These are phyloP conservation scores for Propithecus deckenii DNA, from an alignment of 2,797 vertebrate species.

Conservation along the genomic window DNA sequence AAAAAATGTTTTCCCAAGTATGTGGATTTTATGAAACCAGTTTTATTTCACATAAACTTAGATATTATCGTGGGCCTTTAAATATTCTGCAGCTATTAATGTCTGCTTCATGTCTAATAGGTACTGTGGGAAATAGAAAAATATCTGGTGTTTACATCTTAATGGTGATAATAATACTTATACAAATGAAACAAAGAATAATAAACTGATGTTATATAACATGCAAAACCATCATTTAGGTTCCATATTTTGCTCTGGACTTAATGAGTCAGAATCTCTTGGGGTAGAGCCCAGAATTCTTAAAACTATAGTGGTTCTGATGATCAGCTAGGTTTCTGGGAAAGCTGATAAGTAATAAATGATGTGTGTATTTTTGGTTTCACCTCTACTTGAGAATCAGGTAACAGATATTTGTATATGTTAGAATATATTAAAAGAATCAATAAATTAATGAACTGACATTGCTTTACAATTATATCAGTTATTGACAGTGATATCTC, in stretches of 20 bases:
- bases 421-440: constrained; percentile 5
- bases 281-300: not conserved
- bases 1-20: not conserved
- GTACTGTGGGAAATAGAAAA: not conserved
- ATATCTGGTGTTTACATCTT: not conserved
- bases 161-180: not conserved
- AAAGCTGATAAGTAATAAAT: not conserved
- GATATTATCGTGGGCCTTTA: not conserved
- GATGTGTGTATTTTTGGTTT: not conserved
- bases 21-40: not conserved
- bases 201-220: not conserved
- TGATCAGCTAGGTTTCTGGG: not conserved
- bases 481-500: not conserved
- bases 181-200: not conserved
- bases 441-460: not conserved
- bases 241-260: not conserved
- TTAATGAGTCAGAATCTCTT: not conserved
- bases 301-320: not conserved
- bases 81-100: not conserved
- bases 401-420: not conserved
- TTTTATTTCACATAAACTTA: constrained; percentile 3
- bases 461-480: not conserved
- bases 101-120: not conserved
- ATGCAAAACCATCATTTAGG: not conserved
- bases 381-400: not conserved